Evolutionary conservation across 1,140 invertebrate genomes (phyloP), one percentile per base, ranked within the genome.

Genomic region (Rhynchophorus ferrugineus): DNA sequence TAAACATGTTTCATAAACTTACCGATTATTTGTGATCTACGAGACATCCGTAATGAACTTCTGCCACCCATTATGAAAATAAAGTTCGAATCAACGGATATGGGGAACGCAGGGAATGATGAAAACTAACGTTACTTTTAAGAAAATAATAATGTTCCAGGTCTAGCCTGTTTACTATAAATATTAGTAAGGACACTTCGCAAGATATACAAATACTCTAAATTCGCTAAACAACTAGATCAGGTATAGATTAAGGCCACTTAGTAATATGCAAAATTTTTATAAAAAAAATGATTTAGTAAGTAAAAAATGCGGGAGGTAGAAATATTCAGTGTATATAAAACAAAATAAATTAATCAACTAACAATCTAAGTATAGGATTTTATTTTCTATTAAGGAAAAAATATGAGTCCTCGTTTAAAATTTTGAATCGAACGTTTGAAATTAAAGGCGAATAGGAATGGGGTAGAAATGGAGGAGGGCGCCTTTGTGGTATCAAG

Each of bases 241-340:
- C 49, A 58, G 51, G 50, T 62, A 56, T 33, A 56, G 54, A 58
- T 49, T 62, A 62, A 62, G 62, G 58, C 55, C 62, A 62, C 61
- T 53, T 60, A 53, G 24, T 19, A 48, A n/a, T 44, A 48, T 18
- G 36, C 42, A 44, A 53, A 46, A 53, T 38, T 45, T 45, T 41
- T 17, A 24, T 45, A 46, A 45, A 52, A 45, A 53, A 53, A 33
- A 3, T 42, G 17, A 39, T 39, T 14, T 45, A 36, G 22, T 16
- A 18, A 35, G 21, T 39, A 43, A 51, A 35, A 45, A 37, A 54
- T 48, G 52, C 44, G 35, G 44, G 52, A 54, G 52, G 52, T 54
- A 54, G 52, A 48, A 46, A 42, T 34, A 22, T 33, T 44, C 19
- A 14, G 49, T 51, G 49, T 51, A 51, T 33, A 17, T 43, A 51